These are phyloP conservation scores for Macrostomum lignano DNA, from an alignment of 1,140 invertebrate species.

Conservation along the genomic window DNA sequence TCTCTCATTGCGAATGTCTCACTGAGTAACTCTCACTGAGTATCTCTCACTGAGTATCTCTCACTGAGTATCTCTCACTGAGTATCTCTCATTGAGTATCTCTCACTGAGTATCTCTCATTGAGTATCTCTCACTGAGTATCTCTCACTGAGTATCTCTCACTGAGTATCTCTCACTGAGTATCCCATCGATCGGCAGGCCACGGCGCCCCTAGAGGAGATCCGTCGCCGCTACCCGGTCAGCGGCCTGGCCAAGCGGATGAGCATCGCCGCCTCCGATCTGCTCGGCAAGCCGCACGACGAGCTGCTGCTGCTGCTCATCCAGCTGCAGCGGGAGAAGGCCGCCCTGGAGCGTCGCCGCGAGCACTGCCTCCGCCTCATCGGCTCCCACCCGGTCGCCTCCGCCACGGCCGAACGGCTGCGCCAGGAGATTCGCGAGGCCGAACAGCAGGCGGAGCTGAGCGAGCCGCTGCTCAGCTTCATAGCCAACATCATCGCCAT, in stretches of 20 bases:
- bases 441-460: neutral
- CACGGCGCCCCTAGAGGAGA: no score
- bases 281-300: constrained; percentile 1
- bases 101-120: no score
- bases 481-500: constrained; percentile 1
- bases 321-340: constrained; percentile 2
- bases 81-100: no score
- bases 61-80: no score
- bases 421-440: neutral
- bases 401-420: neutral
- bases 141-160: no score
- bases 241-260: constrained; percentile 3
- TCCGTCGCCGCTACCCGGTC: constrained; percentile 1
- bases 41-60: no score
- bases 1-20: no score
- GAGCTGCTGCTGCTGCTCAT: constrained; percentile 1
- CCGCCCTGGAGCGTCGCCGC: neutral
- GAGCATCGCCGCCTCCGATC: constrained; percentile 2
- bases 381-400: neutral
- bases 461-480: neutral
- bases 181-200: no score
- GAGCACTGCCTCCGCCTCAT: neutral
- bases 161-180: no score
- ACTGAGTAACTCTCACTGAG: no score
- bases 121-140: no score